These are phyloP conservation scores for Musca domestica DNA, from an alignment of 1,140 invertebrate genomes.

Conservation along the genomic window DNA sequence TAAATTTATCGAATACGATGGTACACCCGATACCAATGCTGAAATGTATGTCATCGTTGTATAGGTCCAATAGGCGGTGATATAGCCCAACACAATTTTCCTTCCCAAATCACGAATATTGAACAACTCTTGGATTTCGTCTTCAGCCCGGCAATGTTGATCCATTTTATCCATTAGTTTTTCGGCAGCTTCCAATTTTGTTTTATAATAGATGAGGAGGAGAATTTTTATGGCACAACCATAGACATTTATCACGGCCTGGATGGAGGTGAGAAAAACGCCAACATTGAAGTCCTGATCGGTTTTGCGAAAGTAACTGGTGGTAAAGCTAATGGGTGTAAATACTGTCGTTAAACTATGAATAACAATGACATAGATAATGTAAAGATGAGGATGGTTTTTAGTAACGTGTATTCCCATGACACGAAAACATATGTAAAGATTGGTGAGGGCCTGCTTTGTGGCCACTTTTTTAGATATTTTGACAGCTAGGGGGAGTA, in stretches of 20 bases:
- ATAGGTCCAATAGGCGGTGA: constrained; percentile 31
- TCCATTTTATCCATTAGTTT: constrained; percentile 29
- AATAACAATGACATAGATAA: neutral
- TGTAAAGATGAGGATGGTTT: neutral
- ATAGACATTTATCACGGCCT: constrained; percentile 35
- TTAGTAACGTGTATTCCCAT: neutral
- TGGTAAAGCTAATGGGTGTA: constrained; percentile 7
- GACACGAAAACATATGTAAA: neutral
- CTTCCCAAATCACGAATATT: constrained; percentile 27
- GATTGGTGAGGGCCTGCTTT: neutral
- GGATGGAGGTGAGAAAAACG: constrained; percentile 22
- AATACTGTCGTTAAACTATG: neutral
- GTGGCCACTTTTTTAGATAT: neutral
- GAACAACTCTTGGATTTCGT: constrained; percentile 24
- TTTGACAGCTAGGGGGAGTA: too few relatives aligned
- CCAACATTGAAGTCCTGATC: neutral
- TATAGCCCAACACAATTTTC: constrained; percentile 30
- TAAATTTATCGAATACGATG: constrained; percentile 35
- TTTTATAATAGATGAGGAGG: constrained; percentile 23
- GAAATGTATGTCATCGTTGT: constrained; percentile 30
- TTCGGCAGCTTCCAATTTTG: constrained; percentile 25
- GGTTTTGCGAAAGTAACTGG: neutral
- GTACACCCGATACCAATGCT: constrained; percentile 29
- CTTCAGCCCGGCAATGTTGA: constrained; percentile 16
- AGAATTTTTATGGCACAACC: constrained; percentile 32